Percentiles rank a stretch among this genome's conserved stretches.
These are phyloP conservation scores for Limnephilus rhombicus DNA, from an alignment of 2,888 invertebrate species.

Conservation along the genomic window DNA sequence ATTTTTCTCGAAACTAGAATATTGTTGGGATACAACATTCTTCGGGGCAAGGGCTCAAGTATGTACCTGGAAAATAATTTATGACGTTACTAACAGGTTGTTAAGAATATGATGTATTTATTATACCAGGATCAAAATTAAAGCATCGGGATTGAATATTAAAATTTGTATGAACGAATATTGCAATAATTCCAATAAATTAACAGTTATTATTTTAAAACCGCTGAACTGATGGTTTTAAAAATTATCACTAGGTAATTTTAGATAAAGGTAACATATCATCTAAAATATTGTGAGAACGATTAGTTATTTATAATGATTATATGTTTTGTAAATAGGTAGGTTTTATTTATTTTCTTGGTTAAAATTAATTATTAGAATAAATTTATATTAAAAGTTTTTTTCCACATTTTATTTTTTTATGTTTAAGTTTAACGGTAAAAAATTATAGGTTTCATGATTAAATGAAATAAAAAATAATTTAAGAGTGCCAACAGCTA, in stretches of 20 bases:
- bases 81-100: neutral
- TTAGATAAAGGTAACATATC: neutral
- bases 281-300: neutral
- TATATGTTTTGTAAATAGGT: neutral
- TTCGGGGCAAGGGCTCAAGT: too few species aligned
- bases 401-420: neutral
- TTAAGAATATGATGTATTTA: neutral
- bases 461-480: neutral
- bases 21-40: too few species aligned
- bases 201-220: neutral
- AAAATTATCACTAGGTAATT: neutral
- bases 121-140: neutral
- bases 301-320: neutral
- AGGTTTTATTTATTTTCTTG: neutral
- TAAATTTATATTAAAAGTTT: neutral
- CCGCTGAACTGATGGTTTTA: neutral
- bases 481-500: neutral
- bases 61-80: slow-evolving; percentile 30
- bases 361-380: neutral
- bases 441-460: neutral
- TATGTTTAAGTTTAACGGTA: neutral
- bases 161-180: neutral
- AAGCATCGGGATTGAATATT: neutral
- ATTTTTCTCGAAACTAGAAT: too few species aligned
- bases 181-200: neutral